phyloP scores from a whole-genome alignment of 1,140 invertebrate species.

The Laodelphax striatellus region DNA sequence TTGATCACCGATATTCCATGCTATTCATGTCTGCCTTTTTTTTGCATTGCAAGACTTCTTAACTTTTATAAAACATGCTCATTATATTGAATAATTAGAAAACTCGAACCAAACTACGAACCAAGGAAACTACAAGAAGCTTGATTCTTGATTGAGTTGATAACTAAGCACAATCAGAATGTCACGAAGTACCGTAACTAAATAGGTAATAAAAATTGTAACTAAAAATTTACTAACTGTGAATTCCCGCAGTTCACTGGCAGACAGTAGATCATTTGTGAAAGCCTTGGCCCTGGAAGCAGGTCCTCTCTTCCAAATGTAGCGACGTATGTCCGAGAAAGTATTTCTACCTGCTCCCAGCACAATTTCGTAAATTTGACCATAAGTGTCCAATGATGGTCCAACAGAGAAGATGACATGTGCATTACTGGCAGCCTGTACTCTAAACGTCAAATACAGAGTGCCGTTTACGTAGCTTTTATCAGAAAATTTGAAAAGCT shows the following conservation, averaged over 20 bases:
- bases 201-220: too few species aligned
- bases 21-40: too few species aligned
- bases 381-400: conserved; percentile 26
- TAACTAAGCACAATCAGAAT: too few species aligned
- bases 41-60: too few species aligned
- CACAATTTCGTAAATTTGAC: conserved; percentile 48
- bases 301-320: conserved; percentile 32
- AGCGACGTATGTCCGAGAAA: conserved; percentile 42
- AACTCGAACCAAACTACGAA: too few species aligned
- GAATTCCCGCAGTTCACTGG: conserved; percentile 38
- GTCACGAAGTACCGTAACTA: too few species aligned
- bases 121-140: too few species aligned
- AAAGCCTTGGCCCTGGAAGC: conserved; percentile 32
- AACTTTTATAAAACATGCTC: too few species aligned
- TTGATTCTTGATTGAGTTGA: too few species aligned
- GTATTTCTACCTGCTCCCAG: conserved; percentile 45
- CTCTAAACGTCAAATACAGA: conserved; percentile 28
- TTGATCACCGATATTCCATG: too few species aligned
- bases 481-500: neutral
- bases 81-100: too few species aligned
- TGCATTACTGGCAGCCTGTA: conserved; percentile 42
- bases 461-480: neutral
- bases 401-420: conserved; percentile 42
- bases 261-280: conserved; percentile 37
- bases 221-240: conserved; percentile 34